Evolutionary conservation across 2,888 invertebrate species (phyloP).

Genomic region (Ophioninae sp.): DNA sequence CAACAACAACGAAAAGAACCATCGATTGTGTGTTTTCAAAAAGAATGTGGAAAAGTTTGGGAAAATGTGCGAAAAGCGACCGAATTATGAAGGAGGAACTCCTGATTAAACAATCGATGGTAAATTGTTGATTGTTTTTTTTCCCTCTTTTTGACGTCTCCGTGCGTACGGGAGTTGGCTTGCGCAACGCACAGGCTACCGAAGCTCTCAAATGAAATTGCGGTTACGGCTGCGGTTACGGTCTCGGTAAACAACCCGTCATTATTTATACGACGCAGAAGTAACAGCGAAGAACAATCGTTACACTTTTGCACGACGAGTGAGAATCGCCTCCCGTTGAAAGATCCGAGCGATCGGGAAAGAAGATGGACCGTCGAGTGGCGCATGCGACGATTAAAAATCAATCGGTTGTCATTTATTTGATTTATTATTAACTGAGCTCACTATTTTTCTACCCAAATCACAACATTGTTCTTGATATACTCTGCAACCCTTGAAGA

Average conservation of each 20-base stretch:
- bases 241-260: conserved; percentile 61
- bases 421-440: no score
- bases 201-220: conserved; percentile 65
- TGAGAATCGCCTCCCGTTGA: not conserved
- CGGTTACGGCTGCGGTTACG: conserved; percentile 63
- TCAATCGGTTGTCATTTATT: no score
- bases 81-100: not conserved
- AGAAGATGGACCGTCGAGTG: not conserved
- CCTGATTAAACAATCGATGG: conserved; percentile 50
- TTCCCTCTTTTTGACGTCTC: not conserved
- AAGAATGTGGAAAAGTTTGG: no score
- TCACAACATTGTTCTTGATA: not conserved
- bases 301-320: conserved; percentile 13
- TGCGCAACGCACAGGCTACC: conserved; percentile 39
- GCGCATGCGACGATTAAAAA: not conserved
- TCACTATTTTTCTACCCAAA: no score
- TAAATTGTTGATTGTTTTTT: not conserved
- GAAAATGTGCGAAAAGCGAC: no score
- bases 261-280: conserved; percentile 63
- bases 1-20: no score
- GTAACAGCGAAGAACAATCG: conserved; percentile 57
- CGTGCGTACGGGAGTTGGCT: conserved; percentile 19
- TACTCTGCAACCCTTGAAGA: no score
- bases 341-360: not conserved
- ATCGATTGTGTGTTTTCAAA: no score